Base-by-base conservation (phyloP, 2,797 vertebrate genomes). In the Emydoidea blandingii region DNA sequence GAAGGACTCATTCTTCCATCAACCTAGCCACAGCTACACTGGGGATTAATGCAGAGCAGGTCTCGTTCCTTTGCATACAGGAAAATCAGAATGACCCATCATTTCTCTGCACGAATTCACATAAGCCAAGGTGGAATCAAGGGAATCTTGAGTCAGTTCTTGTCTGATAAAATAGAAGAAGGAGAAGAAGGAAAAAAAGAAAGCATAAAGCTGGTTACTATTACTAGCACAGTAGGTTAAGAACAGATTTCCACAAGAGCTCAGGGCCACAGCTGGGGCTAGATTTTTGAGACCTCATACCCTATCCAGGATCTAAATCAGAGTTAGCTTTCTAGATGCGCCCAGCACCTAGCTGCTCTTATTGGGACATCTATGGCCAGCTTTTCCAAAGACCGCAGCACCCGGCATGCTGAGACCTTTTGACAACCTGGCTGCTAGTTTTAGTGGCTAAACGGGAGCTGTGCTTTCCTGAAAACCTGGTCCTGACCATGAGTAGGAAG, bases 51-150 rank as follows among this genome's bases (percentile, higher is more conserved):
- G 65, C 65, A 72, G 65, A 37, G 19, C 8, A 72, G 19, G 18
- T 5, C 10, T 72, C 6, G 25, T 5, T 5, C 41, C n/a, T 80
- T 56, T 49, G 41, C 2, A 8, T 11, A 18, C 25, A 87, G 80
- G 15, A 92, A 4, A 4, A 41, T 87, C 1, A 0, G 37, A 81
- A 21, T 1, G 1, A 50, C 8, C 6, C 27, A 37, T n/a, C 50
- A 82, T 95, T 62, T 8, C 62, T 93, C 44, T 0, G 8, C 4
- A 11, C 4, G 31, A 47, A 34, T 62, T n/a, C 82, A 34, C 56
- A 18, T 49, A 65, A 92, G 72, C 15, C 74, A 86, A 29, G 5
- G 37, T 62, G 10, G 65, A 72, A 72, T 47, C 25, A 47, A 44
- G 27, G 72, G 74, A 76, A 27, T 15, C 12, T 47, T 16, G 41